A percentile compares a stretch with the other conserved stretches of the same genome.
Conservation (phyloP, 2,797 vertebrate species). For the Hemitrygon akajei region DNA sequence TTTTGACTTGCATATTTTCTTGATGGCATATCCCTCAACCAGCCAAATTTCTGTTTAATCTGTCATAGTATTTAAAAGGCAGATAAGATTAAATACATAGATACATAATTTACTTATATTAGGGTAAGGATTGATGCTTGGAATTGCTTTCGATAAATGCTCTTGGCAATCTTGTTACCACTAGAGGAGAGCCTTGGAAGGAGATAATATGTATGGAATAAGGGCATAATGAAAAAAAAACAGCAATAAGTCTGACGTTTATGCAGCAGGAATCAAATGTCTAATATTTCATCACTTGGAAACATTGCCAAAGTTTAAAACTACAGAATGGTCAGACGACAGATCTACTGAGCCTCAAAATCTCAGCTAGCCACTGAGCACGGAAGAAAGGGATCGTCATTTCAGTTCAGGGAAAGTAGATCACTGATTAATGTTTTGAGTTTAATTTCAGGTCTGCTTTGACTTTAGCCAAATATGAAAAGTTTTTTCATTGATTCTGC, state of each 20-base stretch:
- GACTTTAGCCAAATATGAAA: neutral
- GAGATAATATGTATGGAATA: neutral
- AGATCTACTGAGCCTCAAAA: neutral
- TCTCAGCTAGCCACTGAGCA: neutral
- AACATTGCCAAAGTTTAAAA: neutral
- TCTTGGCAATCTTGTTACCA: neutral
- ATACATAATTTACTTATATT: neutral
- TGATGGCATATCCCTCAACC: neutral
- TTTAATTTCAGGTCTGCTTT: neutral
- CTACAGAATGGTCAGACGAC: neutral
- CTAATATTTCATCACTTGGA: neutral
- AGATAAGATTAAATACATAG: neutral
- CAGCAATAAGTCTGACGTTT: neutral
- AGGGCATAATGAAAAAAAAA: neutral
- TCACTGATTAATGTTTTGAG: neutral
- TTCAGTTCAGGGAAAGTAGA: no score
- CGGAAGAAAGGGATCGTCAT: neutral
- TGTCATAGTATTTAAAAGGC: neutral
- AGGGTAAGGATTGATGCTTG: neutral
- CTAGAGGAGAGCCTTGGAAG: neutral
- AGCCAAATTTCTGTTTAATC: neutral
- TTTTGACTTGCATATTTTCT: neutral
- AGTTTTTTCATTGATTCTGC: neutral
- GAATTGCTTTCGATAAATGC: neutral
- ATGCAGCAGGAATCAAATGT: neutral